Evolutionary conservation across 2,888 invertebrate species (phyloP).

Genomic region (Eulithis testata): DNA sequence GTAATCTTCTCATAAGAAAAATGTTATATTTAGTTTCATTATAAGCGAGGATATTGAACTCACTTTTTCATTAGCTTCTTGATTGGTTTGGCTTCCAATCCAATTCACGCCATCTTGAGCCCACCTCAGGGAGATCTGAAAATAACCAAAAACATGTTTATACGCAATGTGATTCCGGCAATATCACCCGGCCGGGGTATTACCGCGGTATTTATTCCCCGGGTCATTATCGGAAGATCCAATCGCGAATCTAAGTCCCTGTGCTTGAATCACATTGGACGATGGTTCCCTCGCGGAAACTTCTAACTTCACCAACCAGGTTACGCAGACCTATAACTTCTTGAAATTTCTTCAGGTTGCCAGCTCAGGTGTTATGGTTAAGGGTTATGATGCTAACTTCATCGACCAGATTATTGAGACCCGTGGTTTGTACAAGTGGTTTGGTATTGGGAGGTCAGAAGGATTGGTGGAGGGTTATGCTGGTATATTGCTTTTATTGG

Average conservation of each 20-base stretch:
- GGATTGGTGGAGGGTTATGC: constrained; percentile 54
- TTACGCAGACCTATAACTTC: constrained; percentile 38
- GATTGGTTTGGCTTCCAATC: constrained; percentile 26
- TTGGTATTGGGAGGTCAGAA: constrained; percentile 10
- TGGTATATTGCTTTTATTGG: constrained; percentile 74
- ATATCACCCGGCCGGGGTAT: constrained; percentile 33
- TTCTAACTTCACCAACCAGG: constrained; percentile 57
- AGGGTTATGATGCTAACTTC: constrained; percentile 52
- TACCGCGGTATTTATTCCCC: constrained; percentile 72
- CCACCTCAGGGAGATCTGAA: constrained; percentile 37
- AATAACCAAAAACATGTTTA: constrained; percentile 49
- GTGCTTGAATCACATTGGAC: constrained; percentile 64
- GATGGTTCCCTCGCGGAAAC: constrained; percentile 63
- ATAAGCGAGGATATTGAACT: constrained; percentile 12
- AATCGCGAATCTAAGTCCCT: constrained; percentile 60
- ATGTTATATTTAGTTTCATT: constrained; percentile 7
- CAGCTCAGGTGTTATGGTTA: constrained; percentile 32
- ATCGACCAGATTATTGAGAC: constrained; percentile 48
- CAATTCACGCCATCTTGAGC: constrained; percentile 22
- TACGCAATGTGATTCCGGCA: constrained; percentile 45
- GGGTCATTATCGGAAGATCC: constrained; percentile 70
- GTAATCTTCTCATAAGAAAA: not conserved
- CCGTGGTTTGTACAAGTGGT: constrained; percentile 15
- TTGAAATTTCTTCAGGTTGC: not conserved
- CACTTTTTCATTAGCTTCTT: constrained; percentile 25